Evolutionary conservation across 2,888 invertebrate genomes (phyloP), one percentile per base, ranked within the genome.

Genomic region (Pandemis heparana): DNA sequence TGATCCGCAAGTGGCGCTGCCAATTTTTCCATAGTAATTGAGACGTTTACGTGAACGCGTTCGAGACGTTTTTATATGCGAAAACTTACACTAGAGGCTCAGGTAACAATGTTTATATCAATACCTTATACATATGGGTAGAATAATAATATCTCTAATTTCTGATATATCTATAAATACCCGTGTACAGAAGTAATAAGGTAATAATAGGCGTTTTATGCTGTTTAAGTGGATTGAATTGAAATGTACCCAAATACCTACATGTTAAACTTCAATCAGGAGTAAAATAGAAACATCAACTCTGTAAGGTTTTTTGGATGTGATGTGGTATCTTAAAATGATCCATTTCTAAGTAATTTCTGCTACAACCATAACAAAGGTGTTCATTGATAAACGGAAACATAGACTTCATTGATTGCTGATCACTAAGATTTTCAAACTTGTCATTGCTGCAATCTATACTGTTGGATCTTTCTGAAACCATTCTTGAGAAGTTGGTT

Each of bases 401-500:
- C 80, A 92, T 82, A 66, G 83, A 77, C 74, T 80, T 75, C 18
- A 43, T 60, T 72, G 43, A 63, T 79, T 71, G 71, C 78, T 77
- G 59, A 73, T 76, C 48, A 77, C 73, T 5, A 53, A 67, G 23
- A 63, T 66, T 75, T 65, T 71, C 78, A 43, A 63, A 62, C 41
- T 41, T 48, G 8, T 60, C 63, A 76, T 71, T 38, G 63, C 53
- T 77, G 75, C 77, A 75, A 53, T 79, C 63, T 41, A 74, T 74
- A 75, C 70, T 75, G 60, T 74, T 65, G 53, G 79, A 76, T 38
- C 76, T 81, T 59, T 76, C 78, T 63, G 93, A 94, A 62, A 92
- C 85, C 61, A 82, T 90, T 82, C 87, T 90, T 16, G 96, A 97
- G 84, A 96, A 95, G 69, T 91, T 90, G 5, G 96, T 96, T 9